A percentile compares a stretch with the other conserved stretches of the same genome.
phyloP scores from a whole-genome alignment of 2,888 invertebrate genomes.

The Zygaena filipendulae region DNA sequence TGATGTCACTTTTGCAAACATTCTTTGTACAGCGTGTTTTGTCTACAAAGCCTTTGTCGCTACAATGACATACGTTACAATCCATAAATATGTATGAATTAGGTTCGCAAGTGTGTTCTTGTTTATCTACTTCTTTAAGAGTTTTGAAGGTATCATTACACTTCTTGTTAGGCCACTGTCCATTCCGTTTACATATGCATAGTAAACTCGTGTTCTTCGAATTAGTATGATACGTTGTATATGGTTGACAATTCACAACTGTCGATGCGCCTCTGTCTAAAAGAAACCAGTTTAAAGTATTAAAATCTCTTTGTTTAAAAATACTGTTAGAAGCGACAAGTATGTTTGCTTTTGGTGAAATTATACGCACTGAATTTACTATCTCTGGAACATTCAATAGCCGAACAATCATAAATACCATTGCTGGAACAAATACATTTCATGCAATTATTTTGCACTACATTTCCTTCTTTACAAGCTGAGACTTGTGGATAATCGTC shows the following conservation, averaged over 20 bases:
- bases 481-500: slow-evolving; percentile 7
- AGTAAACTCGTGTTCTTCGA: slow-evolving; percentile 17
- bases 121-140: slow-evolving; percentile 15
- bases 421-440: slow-evolving; percentile 24
- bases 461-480: slow-evolving; percentile 23
- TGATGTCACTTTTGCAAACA: slow-evolving; percentile 20
- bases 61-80: slow-evolving; percentile 44
- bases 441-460: slow-evolving; percentile 24
- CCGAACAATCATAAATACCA: slow-evolving; percentile 21
- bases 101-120: slow-evolving; percentile 27
- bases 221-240: slow-evolving; percentile 23
- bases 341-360: too few species aligned
- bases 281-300: too few species aligned
- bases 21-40: slow-evolving; percentile 35
- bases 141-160: slow-evolving; percentile 24
- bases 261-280: too few species aligned
- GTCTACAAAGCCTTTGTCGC: slow-evolving; percentile 26
- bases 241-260: slow-evolving; percentile 30
- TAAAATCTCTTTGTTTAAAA: too few species aligned
- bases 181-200: slow-evolving; percentile 33
- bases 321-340: too few species aligned
- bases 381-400: too few species aligned
- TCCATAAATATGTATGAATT: slow-evolving; percentile 27
- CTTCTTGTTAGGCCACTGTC: slow-evolving; percentile 32
- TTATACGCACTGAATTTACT: too few species aligned